Base-by-base conservation (phyloP, 1,140 invertebrate species). In the Listronotus bonariensis region DNA sequence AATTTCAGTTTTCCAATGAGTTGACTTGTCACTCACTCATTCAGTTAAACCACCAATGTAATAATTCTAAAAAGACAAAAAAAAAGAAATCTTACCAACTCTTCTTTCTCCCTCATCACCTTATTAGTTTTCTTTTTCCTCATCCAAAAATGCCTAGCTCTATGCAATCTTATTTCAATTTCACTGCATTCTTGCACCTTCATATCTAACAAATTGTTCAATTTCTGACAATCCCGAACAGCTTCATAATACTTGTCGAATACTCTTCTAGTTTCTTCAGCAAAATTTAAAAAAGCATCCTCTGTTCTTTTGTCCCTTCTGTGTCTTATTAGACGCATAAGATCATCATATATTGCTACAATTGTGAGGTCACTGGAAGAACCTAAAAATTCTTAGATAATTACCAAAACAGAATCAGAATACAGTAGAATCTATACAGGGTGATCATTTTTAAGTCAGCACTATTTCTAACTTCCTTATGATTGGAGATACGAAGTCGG, bases 121-220 rank as follows among this genome's bases (percentile, higher is more conserved):
- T 76, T 76, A 18, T 82, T 81, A 20, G 89, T 80, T 56, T 84
- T 85, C 67, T 86, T 85, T 90, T 72, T 95, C 92, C 42, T 86
- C 82, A 74, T 94, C 91, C 6, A 95, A 80, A 36, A 80, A 62
- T 87, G 87, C 49, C 91, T 85, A 0, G 89, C 90, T 74, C 91
- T 88, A 62, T 86, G 87, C 42, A 95, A 82, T 74, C 92, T 91
- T 12, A 85, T 86, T 61, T 93, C 89, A 54, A 91, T 82, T 66
- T 88, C 85, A 60, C 64, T 72, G 41, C 61, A 68, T 38, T 76
- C 72, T 38, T 72, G 60, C 6, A 60, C 69, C 56, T 68, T 76
- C 18, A 64, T 59, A 61, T 76, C 71, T 1, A 77, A 42, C 36
- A 68, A 51, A 15, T 32, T 48, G 45, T 72, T 68, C 9, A 78